Conservation (phyloP, 2,797 vertebrate species). For the Poeciliopsis infans region DNA sequence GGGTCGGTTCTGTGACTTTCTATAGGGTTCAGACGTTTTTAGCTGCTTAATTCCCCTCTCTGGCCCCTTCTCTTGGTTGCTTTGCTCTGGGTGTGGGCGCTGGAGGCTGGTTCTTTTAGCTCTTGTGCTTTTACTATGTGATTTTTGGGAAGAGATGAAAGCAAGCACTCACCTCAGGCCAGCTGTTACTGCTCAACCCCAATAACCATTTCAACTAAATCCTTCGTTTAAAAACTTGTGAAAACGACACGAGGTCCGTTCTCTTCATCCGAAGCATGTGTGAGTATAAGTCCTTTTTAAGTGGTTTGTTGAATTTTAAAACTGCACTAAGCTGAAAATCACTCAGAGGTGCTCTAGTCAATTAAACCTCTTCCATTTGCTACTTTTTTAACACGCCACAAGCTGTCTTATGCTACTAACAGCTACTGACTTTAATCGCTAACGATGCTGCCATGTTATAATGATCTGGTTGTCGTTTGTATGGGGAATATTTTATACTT, state of each 20-base stretch:
- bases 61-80: constrained; percentile 39
- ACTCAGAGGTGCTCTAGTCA: constrained; percentile 4
- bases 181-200: constrained; percentile 89
- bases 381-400: constrained; percentile 53
- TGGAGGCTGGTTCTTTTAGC: constrained; percentile 28
- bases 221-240: constrained; percentile 71
- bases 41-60: constrained; percentile 27
- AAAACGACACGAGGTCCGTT: constrained; percentile 80
- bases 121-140: constrained; percentile 64
- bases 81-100: constrained; percentile 58
- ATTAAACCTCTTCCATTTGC: constrained; percentile 15
- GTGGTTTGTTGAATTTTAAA: constrained; percentile 43
- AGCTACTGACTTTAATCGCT: constrained; percentile 62
- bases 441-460: constrained; percentile 44
- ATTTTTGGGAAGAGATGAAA: constrained; percentile 86
- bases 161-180: constrained; percentile 91
- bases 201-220: constrained; percentile 71
- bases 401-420: constrained; percentile 28
- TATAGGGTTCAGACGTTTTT: constrained; percentile 4
- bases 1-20: constrained; percentile 28
- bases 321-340: constrained; percentile 23
- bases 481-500: neutral
- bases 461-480: constrained; percentile 14
- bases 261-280: constrained; percentile 73
- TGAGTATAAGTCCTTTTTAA: constrained; percentile 85